Conservation (phyloP, 1,140 invertebrate species). For the Hypsibius dujardini region DNA sequence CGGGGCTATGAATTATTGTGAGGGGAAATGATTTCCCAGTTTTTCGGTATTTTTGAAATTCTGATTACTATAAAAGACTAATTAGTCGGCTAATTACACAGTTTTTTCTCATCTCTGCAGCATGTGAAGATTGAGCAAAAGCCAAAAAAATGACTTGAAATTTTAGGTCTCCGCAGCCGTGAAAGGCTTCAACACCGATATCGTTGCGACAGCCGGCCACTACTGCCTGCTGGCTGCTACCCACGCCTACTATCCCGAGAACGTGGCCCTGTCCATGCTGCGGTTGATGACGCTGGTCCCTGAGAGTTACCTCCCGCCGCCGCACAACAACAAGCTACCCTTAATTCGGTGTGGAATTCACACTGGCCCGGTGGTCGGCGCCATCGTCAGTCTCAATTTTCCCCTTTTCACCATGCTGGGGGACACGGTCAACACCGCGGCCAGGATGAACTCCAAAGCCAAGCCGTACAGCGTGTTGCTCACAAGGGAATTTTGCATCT, state of each 20-base stretch:
- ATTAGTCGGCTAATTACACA: neutral
- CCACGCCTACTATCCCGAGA: slow-evolving; percentile 8
- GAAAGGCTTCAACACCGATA: neutral
- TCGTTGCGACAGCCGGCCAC: slow-evolving; percentile 7
- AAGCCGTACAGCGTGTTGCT: neutral
- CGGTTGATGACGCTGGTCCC: slow-evolving; percentile 5
- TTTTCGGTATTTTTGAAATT: neutral
- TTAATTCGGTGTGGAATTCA: neutral
- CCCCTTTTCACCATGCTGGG: slow-evolving; percentile 16
- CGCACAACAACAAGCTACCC: neutral
- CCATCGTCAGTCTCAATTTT: neutral
- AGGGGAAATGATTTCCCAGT: too few species aligned
- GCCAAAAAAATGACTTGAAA: too few species aligned
- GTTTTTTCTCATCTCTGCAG: neutral
- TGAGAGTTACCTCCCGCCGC: slow-evolving; percentile 9
- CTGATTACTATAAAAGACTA: neutral
- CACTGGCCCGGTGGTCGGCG: neutral
- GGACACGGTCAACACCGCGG: slow-evolving; percentile 3
- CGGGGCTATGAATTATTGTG: too few species aligned
- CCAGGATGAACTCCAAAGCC: slow-evolving; percentile 10
- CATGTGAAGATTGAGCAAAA: too few species aligned
- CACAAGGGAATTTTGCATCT: too few species aligned
- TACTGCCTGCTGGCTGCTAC: slow-evolving; percentile 11
- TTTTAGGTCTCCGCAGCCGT: neutral
- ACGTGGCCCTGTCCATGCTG: slow-evolving; percentile 9